Percentiles rank a stretch among this genome's conserved stretches.
Conservation (phyloP, 2,888 invertebrate genomes). For the Drosophila emarginata region DNA sequence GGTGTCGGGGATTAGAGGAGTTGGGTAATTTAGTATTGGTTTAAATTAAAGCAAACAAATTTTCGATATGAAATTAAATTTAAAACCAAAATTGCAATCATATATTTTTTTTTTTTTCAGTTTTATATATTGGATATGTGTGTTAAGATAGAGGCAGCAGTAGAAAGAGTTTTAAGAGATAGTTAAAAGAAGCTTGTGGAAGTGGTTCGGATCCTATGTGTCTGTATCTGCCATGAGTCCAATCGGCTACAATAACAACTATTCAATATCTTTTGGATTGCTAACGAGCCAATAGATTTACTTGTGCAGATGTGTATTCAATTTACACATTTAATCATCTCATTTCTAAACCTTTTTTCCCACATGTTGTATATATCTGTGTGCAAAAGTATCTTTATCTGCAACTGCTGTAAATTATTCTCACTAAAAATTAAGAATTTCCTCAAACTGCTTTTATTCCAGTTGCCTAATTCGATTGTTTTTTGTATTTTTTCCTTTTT, state of each 20-base stretch:
- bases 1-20: neutral
- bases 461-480: neutral
- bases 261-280: too few species aligned
- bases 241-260: too few species aligned
- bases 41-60: constrained; percentile 57
- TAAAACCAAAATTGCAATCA: constrained; percentile 39
- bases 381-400: too few species aligned
- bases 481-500: neutral
- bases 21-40: constrained; percentile 14
- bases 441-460: neutral
- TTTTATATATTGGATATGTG: neutral
- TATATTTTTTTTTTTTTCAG: constrained; percentile 10
- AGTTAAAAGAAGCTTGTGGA: constrained; percentile 15
- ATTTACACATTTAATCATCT: neutral
- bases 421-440: neutral
- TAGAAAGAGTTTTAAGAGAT: constrained; percentile 16
- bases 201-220: constrained; percentile 12
- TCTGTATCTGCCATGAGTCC: neutral
- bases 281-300: too few species aligned
- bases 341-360: neutral
- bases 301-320: too few species aligned
- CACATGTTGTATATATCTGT: too few species aligned
- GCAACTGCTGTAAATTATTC: neutral
- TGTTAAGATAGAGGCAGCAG: constrained; percentile 16
- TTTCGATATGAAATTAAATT: constrained; percentile 74